These are phyloP conservation scores for Ectropis grisescens DNA, from an alignment of 1,140 invertebrate species.

Conservation along the genomic window DNA sequence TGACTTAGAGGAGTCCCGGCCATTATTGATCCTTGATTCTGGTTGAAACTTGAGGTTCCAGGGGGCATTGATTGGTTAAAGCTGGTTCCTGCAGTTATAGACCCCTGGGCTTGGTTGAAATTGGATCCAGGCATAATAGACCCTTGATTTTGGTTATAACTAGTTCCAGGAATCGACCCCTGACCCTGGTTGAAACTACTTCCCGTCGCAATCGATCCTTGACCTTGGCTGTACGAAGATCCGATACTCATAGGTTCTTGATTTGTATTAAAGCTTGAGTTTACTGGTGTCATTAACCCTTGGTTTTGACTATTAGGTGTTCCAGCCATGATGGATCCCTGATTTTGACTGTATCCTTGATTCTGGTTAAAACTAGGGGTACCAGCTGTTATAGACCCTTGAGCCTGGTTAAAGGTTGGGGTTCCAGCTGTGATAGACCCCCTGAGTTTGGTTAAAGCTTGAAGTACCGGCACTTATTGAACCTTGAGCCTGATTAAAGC, in stretches of 20 bases:
- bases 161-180: constrained; percentile 13
- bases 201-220: constrained; percentile 13
- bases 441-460: constrained; percentile 11
- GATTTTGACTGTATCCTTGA: constrained; percentile 38
- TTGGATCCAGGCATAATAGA: constrained; percentile 9
- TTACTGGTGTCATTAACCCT: constrained; percentile 9
- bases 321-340: constrained; percentile 24
- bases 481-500: no score
- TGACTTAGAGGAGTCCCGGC: constrained; percentile 15
- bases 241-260: no score
- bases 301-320: constrained; percentile 18
- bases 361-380: constrained; percentile 19
- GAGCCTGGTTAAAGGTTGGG: constrained; percentile 5
- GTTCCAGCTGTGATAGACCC: constrained; percentile 12
- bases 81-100: constrained; percentile 18
- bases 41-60: constrained; percentile 2
- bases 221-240: constrained; percentile 8
- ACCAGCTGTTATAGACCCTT: constrained; percentile 9
- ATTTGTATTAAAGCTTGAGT: no score
- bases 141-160: constrained; percentile 7
- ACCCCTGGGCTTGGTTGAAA: constrained; percentile 9
- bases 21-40: constrained; percentile 19
- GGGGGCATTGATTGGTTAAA: no score
- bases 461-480: constrained; percentile 17
- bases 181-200: constrained; percentile 12